Base-by-base conservation (phyloP, 2,888 invertebrate species). In the Athripsodes cinereus region DNA sequence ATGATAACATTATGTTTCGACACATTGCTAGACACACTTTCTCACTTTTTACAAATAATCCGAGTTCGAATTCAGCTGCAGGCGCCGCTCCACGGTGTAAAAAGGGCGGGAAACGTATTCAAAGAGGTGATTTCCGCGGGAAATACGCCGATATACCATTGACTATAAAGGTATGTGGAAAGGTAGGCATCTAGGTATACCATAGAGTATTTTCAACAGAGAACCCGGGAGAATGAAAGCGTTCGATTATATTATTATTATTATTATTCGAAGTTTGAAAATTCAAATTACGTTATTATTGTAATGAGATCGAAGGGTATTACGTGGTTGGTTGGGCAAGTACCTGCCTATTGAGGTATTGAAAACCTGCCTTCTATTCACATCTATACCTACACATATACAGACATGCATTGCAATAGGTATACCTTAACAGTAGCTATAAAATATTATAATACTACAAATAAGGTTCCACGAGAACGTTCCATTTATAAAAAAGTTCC, bases 251-350 rank as follows among this genome's bases (percentile, higher is more conserved):
- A 40, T 8, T 26, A 26, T 26, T 40, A 40, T 8, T 26, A 26
- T 26, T 40, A 40, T 40, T 40, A 16, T 40, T 40, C 40, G 40
- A 40, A 40, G 40, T 40, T 40, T 40, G 40, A 40, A 40, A 40
- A 40, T 40, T 40, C 40, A 40, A 40, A 40, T 40, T 40, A 40
- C 40, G 40, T 40, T 40, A 40, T 40, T 40, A 40, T 40, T 40
- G 40, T 40, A 40, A 40, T 40, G 40, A 40, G 40, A 5, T 40
- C 16, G 13, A 40, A n/a, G 40, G 40, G 40, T 40, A 26, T 26
- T 26, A 26, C 26, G 26, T 26, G 40, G n/a, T 40, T 40, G 16
- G n/a, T 3, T 13, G 13, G 40, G 40, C 11, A 6, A 8, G 31
- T 31, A 31, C 31, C 31, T 31, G 11, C 31, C 11, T 16, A 40